Conservation (phyloP, 2,113 vertebrate species). For the Bubo scandiacus region DNA sequence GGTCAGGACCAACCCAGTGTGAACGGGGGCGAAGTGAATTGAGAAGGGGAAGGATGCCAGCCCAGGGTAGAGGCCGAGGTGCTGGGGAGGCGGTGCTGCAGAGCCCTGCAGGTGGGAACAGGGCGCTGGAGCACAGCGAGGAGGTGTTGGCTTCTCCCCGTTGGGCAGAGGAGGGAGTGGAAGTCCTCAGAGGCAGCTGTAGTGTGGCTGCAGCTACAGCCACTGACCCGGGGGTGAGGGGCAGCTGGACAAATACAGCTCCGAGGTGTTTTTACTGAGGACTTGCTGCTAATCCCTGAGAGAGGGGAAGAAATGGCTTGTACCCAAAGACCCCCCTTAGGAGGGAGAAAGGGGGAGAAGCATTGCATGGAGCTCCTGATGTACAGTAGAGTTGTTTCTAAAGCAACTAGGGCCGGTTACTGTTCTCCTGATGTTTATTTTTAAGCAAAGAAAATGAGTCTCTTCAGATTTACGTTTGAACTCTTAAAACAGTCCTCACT, state of each 20-base stretch:
- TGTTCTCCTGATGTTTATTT: not conserved
- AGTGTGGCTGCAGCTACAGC: fast-evolving
- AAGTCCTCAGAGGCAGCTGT: not conserved
- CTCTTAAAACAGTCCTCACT: not conserved
- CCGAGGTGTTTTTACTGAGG: not conserved
- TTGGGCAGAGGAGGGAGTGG: not conserved
- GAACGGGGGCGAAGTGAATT: not conserved
- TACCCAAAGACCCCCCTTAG: not conserved
- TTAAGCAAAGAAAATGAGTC: not conserved
- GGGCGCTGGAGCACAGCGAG: not conserved
- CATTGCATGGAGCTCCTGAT: not conserved
- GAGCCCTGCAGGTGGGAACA: not conserved
- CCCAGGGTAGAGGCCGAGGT: fast-evolving
- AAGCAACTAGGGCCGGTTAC: not conserved
- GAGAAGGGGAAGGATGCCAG: not conserved
- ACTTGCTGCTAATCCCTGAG: not conserved
- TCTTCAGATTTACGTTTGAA: not conserved
- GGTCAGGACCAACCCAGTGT: too few species aligned
- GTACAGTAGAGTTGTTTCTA: not conserved
- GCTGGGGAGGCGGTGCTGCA: not conserved
- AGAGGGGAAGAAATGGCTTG: not conserved
- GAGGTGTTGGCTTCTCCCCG: not conserved
- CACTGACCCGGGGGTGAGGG: fast-evolving
- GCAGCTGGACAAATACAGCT: not conserved
- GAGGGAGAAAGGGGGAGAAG: not conserved